Evolutionary conservation across 2,888 invertebrate genomes (phyloP).

Genomic region (Ophioninae sp.): DNA sequence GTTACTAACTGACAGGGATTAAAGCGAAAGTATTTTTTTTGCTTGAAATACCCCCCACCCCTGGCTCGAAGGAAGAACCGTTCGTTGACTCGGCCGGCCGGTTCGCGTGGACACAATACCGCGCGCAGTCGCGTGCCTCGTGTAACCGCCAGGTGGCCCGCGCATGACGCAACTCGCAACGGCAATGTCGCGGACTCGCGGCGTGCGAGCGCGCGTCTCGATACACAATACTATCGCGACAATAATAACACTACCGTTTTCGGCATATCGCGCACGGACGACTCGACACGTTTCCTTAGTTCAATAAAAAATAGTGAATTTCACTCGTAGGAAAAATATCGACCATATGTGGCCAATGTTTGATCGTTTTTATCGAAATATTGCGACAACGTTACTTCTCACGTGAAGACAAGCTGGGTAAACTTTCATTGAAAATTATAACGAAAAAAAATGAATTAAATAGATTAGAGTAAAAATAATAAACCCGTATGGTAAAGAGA

Average conservation of each 20-base stretch:
- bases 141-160: conserved; percentile 5
- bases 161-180: conserved; percentile 19
- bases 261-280: background rate
- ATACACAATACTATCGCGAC: background rate
- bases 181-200: background rate
- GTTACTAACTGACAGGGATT: background rate
- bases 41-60: too few relatives aligned
- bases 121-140: background rate
- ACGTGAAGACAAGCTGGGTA: too few relatives aligned
- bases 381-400: too few relatives aligned
- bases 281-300: background rate
- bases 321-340: too few relatives aligned
- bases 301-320: too few relatives aligned
- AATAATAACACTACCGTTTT: background rate
- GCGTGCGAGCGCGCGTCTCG: background rate
- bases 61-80: background rate
- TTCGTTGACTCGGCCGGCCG: conserved; percentile 15
- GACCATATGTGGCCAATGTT: too few relatives aligned
- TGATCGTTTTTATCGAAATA: too few relatives aligned
- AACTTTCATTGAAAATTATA: too few relatives aligned
- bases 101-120: background rate
- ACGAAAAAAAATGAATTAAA: too few relatives aligned
- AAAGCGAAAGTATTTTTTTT: too few relatives aligned
- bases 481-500: too few relatives aligned
- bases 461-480: too few relatives aligned